These are phyloP conservation scores for Tetramorium alpestre DNA, from an alignment of 1,140 invertebrate species.

Conservation along the genomic window DNA sequence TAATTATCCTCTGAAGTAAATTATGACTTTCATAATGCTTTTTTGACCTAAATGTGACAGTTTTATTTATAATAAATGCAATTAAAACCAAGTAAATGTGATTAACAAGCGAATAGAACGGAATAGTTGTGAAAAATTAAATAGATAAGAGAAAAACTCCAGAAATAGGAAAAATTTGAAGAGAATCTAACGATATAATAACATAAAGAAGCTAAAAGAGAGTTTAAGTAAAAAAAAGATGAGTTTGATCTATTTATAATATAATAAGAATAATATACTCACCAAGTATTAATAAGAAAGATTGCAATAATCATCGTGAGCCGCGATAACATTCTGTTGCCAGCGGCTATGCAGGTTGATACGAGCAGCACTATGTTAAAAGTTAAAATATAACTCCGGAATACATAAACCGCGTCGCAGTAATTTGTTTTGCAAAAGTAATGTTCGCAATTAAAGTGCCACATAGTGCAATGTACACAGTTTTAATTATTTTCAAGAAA, in stretches of 20 bases:
- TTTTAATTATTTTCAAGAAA: constrained; percentile 50
- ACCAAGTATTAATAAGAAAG: constrained; percentile 72
- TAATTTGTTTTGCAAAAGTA: constrained; percentile 17
- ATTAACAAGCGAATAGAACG: constrained; percentile 4
- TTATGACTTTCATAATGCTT: constrained; percentile 10
- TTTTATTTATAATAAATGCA: neutral
- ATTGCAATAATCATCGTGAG: constrained; percentile 67
- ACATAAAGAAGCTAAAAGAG: constrained; percentile 6
- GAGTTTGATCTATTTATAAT: constrained; percentile 76
- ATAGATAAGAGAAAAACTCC: constrained; percentile 1
- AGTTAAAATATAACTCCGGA: constrained; percentile 21
- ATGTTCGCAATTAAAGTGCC: constrained; percentile 27
- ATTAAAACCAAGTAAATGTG: constrained; percentile 1
- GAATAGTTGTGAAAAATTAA: neutral
- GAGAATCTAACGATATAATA: neutral
- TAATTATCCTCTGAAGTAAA: neutral
- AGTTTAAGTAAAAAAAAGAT: constrained; percentile 39
- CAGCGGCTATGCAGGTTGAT: constrained; percentile 9
- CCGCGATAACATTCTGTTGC: constrained; percentile 34
- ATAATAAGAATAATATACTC: constrained; percentile 76
- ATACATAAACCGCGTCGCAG: constrained; percentile 27
- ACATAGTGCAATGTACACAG: neutral
- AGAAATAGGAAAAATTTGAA: neutral
- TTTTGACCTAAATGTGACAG: neutral
- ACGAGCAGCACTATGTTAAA: constrained; percentile 9